A percentile compares a stretch with the other conserved stretches of the same genome.
These are phyloP conservation scores for Carabus problematicus DNA, from an alignment of 2,888 invertebrate genomes.

Conservation along the genomic window DNA sequence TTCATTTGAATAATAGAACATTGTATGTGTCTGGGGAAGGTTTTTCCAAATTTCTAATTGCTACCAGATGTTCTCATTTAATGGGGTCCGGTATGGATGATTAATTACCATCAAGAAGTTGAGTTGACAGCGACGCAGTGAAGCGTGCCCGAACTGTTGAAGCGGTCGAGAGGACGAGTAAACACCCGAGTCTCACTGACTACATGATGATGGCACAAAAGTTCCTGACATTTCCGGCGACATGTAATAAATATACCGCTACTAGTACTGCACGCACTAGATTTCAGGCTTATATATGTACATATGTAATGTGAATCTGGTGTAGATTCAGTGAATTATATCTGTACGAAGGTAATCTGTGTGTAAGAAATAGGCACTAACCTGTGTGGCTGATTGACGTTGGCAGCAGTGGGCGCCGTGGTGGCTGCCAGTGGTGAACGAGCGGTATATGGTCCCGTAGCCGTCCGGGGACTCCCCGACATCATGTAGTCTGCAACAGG, in stretches of 20 bases:
- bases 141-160: background rate
- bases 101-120: slow-evolving; percentile 38
- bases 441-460: slow-evolving; percentile 59
- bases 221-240: slow-evolving; percentile 31
- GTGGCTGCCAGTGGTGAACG: slow-evolving; percentile 58
- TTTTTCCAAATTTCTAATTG: slow-evolving; percentile 38
- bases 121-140: slow-evolving; percentile 28
- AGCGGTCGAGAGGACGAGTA: background rate
- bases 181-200: slow-evolving; percentile 2
- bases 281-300: background rate
- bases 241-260: slow-evolving; percentile 35
- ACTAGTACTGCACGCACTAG: background rate
- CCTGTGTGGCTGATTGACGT: slow-evolving; percentile 59
- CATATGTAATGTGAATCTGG: background rate
- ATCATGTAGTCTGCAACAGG: slow-evolving; percentile 63
- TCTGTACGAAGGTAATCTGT: background rate
- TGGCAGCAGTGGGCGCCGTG: slow-evolving; percentile 51
- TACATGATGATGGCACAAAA: slow-evolving; percentile 23
- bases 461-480: slow-evolving; percentile 61
- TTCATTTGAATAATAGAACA: slow-evolving; percentile 35
- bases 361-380: slow-evolving; percentile 53
- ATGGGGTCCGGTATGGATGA: slow-evolving; percentile 34
- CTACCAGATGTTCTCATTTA: slow-evolving; percentile 41
- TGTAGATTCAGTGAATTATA: background rate
- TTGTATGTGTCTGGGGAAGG: slow-evolving; percentile 21